Conservation (phyloP, 2,888 invertebrate species). For the Limnephilus auricula region DNA sequence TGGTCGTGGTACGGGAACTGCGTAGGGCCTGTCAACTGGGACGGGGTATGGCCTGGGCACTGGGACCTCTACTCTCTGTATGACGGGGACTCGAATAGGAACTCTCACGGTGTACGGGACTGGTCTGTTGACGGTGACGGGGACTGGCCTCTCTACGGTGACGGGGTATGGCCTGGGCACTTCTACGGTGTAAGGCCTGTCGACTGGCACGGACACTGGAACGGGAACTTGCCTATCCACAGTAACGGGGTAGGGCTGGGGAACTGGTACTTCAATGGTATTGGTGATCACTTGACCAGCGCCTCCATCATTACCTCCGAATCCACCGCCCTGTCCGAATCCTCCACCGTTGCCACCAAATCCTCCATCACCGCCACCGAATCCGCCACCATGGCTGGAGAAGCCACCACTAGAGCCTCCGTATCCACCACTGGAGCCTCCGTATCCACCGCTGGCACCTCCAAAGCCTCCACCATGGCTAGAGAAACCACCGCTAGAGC, state of each 20-base stretch:
- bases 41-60: conserved; percentile 74
- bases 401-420: conserved; percentile 7
- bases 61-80: conserved; percentile 64
- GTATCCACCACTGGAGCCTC: conserved; percentile 15
- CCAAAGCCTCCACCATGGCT: conserved; percentile 30
- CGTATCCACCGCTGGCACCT: conserved; percentile 24
- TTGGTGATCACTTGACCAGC: conserved; percentile 70
- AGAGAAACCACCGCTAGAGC: conserved; percentile 25
- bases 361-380: conserved; percentile 37
- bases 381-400: conserved; percentile 5
- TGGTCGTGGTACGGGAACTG: conserved; percentile 73
- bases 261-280: conserved; percentile 76
- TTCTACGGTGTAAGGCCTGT: conserved; percentile 76
- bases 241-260: conserved; percentile 76
- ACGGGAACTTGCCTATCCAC: conserved; percentile 76
- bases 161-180: conserved; percentile 70
- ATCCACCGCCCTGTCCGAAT: conserved; percentile 35
- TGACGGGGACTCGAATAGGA: conserved; percentile 59
- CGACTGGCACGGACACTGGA: conserved; percentile 74
- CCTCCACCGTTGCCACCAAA: conserved; percentile 27
- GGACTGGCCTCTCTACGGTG: conserved; percentile 59
- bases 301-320: conserved; percentile 38
- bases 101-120: conserved; percentile 64
- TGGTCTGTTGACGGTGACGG: conserved; percentile 62
- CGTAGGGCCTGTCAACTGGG: conserved; percentile 74